phyloP scores from a whole-genome alignment of 2,797 vertebrate species.

The Tamandua tetradactyla region DNA sequence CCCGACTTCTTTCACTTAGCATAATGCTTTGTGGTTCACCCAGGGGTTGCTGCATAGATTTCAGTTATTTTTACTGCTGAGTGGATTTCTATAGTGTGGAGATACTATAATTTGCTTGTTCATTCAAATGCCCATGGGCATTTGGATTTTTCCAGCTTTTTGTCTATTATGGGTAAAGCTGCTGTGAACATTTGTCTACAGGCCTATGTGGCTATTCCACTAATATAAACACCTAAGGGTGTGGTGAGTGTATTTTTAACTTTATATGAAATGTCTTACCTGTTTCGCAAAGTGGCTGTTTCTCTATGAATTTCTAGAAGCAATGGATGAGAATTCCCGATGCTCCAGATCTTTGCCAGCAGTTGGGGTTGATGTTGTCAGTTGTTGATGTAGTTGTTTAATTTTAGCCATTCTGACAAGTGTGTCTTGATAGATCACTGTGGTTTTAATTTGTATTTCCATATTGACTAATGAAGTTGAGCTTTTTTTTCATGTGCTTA shows the following conservation, averaged over 20 bases:
- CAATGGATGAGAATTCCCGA: background rate
- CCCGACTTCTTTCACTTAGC: too few species aligned
- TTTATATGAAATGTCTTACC: background rate
- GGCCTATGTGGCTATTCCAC: background rate
- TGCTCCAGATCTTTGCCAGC: background rate
- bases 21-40: background rate
- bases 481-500: background rate
- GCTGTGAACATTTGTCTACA: background rate
- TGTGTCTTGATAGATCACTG: too few species aligned
- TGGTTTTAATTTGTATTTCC: background rate
- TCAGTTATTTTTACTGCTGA: background rate
- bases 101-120: background rate
- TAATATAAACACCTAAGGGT: background rate
- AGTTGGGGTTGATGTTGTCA: fast-evolving
- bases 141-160: background rate
- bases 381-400: background rate
- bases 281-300: background rate
- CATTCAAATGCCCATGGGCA: background rate
- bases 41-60: background rate
- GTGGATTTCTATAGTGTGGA: background rate
- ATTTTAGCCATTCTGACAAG: background rate
- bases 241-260: background rate
- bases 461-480: background rate
- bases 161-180: background rate
- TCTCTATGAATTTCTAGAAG: background rate